Evolutionary conservation across 1,140 invertebrate genomes (phyloP), one percentile per base, ranked within the genome.

Genomic region (Penaeus japonicus): DNA sequence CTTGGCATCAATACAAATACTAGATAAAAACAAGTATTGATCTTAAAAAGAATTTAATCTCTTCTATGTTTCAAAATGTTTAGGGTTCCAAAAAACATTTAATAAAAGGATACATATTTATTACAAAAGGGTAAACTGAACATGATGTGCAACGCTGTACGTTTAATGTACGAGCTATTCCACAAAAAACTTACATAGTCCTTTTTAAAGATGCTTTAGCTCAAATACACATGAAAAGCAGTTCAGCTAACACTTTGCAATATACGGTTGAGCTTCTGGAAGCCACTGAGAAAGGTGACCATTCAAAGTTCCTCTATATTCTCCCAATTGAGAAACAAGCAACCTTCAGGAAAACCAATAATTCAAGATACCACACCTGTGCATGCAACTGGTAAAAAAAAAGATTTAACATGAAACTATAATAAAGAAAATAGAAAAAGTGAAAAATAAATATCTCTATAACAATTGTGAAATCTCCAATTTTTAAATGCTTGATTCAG

Each of bases 51-150:
- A 39, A 39, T 39, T 1, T 39, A 39, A 39, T 39, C 39, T 39
- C 39, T 39, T 39, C 39, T 39, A 39, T 39, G 15, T 15, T 47
- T 47, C 47, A 47, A 47, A 47, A 47, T 12, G 10, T 47, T 47
- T 47, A 47, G 10, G 47, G 47, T 47, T 47, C 47, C 47, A 47
- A 47, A 47, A 47, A 47, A 65, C 85, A 62, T 17, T 57, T 39
- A 35, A 59, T 83, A 89, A 89, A 89, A 89, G 87, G 87, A 84
- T 89, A 89, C 82, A 89, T 89, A 89, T 89, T 89, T 89, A 89
- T 89, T 89, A 89, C 87, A 89, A 89, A 89, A 89, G 87, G 77
- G 82, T 89, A 84, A 89, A 89, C 87, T 89, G 83, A 89, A 89
- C 83, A 80, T 84, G 80, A 89, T 89, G 87, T 89, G 84, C 75